A percentile compares a stretch with the other conserved stretches of the same genome.
These are phyloP conservation scores for Aproaerema taeniolella DNA, from an alignment of 2,888 invertebrate genomes.

Conservation along the genomic window DNA sequence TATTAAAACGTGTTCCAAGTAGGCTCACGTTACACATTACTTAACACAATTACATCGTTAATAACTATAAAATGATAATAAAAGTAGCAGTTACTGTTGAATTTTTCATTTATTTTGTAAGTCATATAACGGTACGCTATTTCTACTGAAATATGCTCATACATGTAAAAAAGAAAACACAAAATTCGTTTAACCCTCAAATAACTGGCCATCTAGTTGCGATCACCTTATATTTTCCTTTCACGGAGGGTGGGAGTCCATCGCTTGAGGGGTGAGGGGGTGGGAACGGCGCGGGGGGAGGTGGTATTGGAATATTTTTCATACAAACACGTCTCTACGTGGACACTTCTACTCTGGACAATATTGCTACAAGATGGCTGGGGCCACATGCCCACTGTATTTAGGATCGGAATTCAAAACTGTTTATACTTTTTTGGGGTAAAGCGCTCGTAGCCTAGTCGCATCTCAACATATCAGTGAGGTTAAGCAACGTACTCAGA, in stretches of 20 bases:
- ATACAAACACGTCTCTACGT: constrained; percentile 76
- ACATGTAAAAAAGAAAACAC: too few species aligned
- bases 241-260: constrained; percentile 8
- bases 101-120: too few species aligned
- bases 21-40: too few species aligned
- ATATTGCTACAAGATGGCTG: constrained; percentile 50
- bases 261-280: constrained; percentile 19
- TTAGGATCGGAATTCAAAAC: background rate
- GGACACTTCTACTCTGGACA: constrained; percentile 73
- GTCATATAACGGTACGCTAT: too few species aligned
- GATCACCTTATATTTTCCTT: constrained; percentile 53
- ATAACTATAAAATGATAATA: too few species aligned
- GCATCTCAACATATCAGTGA: too few species aligned
- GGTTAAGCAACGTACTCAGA: too few species aligned
- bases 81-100: too few species aligned
- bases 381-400: constrained; percentile 41
- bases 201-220: constrained; percentile 44
- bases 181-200: too few species aligned
- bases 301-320: constrained; percentile 77
- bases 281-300: constrained; percentile 27
- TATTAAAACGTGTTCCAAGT: too few species aligned
- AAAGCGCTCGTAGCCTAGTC: too few species aligned
- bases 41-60: too few species aligned
- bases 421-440: background rate
- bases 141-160: constrained; percentile 16